Conservation (phyloP, 2,888 invertebrate species). For the Graphium colonna region DNA sequence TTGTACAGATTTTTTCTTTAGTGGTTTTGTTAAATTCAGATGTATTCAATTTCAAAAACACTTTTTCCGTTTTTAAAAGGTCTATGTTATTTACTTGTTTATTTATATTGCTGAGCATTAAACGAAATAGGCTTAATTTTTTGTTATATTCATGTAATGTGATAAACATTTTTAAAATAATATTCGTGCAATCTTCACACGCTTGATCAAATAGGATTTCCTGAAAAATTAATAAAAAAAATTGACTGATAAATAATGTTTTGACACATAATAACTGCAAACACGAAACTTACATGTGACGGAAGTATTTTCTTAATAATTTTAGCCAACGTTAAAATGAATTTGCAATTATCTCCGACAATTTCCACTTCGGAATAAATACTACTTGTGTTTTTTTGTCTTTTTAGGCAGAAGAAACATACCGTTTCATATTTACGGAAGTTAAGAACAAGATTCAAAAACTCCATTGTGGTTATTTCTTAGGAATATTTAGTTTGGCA, state of each 20-base stretch:
- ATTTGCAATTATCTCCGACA: slow-evolving; percentile 31
- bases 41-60: slow-evolving; percentile 4
- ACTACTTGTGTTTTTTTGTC: slow-evolving; percentile 28
- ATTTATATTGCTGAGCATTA: slow-evolving; percentile 30
- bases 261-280: not conserved
- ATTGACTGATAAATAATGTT: slow-evolving; percentile 2
- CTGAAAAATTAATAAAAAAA: no score
- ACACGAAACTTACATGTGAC: slow-evolving; percentile 40
- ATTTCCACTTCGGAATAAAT: slow-evolving; percentile 37
- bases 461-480: not conserved
- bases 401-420: slow-evolving; percentile 52
- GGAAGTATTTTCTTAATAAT: slow-evolving; percentile 46
- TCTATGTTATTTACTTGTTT: slow-evolving; percentile 28
- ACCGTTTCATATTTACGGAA: slow-evolving; percentile 21
- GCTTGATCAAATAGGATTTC: slow-evolving; percentile 40
- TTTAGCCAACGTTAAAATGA: slow-evolving; percentile 34
- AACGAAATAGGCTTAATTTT: slow-evolving; percentile 29
- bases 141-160: slow-evolving; percentile 35
- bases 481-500: not conserved
- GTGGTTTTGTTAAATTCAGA: slow-evolving; percentile 1
- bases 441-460: slow-evolving; percentile 1
- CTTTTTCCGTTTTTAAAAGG: not conserved
- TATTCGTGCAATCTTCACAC: slow-evolving; percentile 40
- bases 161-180: slow-evolving; percentile 41
- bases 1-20: slow-evolving; percentile 14